Evolutionary conservation across 2,888 invertebrate species (phyloP).

Genomic region (Tenodera sinensis): DNA sequence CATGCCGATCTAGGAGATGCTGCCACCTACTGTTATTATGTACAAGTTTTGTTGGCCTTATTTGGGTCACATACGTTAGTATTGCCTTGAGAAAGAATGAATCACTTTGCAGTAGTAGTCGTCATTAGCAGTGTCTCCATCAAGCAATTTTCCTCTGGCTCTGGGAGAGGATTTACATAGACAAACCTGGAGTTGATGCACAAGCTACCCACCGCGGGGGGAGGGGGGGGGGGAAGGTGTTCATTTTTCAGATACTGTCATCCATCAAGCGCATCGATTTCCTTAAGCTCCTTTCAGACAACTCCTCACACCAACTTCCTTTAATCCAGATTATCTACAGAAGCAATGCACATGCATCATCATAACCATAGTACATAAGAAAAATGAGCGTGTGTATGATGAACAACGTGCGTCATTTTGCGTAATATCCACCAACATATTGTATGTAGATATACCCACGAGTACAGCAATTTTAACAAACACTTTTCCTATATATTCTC

Average conservation of each 20-base stretch:
- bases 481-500: no score
- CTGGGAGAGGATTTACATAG: neutral
- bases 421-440: no score
- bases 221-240: neutral
- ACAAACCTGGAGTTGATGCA: neutral
- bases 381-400: neutral
- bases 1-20: no score
- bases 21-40: no score
- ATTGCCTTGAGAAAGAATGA: no score
- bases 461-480: no score
- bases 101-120: neutral
- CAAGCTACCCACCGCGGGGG: no score
- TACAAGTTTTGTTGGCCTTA: no score
- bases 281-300: neutral
- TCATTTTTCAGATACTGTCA: neutral
- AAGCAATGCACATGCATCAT: neutral
- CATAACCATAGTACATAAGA: neutral
- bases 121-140: neutral
- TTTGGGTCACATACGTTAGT: no score
- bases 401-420: no score
- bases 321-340: neutral
- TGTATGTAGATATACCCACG: no score
- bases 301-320: neutral
- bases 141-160: neutral
- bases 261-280: neutral